A percentile compares a stretch with the other conserved stretches of the same genome.
Evolutionary conservation across 2,888 invertebrate genomes (phyloP).

Genomic region (Branchipolynoe longqiensis): DNA sequence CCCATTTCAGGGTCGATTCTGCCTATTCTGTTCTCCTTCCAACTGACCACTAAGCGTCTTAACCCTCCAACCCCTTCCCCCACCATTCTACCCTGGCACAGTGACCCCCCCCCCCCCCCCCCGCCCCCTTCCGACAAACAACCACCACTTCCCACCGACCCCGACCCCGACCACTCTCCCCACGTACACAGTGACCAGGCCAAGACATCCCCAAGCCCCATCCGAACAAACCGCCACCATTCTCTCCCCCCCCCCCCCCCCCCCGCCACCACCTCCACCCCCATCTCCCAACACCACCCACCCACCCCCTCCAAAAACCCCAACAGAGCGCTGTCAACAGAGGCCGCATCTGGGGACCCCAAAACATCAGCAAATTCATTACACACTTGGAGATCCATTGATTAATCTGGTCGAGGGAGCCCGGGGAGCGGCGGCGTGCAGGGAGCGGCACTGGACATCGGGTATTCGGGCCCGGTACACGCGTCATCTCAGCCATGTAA

Average conservation of each 20-base stretch:
- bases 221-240: neutral
- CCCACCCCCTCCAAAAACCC: neutral
- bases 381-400: constrained; percentile 57
- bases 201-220: too few species aligned
- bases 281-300: neutral
- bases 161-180: too few species aligned
- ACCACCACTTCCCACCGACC: too few species aligned
- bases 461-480: constrained; percentile 21
- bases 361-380: constrained; percentile 57
- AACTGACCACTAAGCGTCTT: too few species aligned
- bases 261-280: neutral
- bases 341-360: constrained; percentile 15
- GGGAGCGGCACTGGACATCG: constrained; percentile 2
- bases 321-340: constrained; percentile 16
- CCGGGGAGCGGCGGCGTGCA: neutral
- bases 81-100: too few species aligned
- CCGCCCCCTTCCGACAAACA: too few species aligned
- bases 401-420: neutral
- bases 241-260: neutral
- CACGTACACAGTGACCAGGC: too few species aligned
- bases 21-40: too few species aligned
- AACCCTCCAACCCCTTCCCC: too few species aligned
- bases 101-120: too few species aligned
- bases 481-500: constrained; percentile 50
- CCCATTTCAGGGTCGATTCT: too few species aligned